These are phyloP conservation scores for Scomber colias DNA, from an alignment of 2,113 vertebrate species.

Conservation along the genomic window DNA sequence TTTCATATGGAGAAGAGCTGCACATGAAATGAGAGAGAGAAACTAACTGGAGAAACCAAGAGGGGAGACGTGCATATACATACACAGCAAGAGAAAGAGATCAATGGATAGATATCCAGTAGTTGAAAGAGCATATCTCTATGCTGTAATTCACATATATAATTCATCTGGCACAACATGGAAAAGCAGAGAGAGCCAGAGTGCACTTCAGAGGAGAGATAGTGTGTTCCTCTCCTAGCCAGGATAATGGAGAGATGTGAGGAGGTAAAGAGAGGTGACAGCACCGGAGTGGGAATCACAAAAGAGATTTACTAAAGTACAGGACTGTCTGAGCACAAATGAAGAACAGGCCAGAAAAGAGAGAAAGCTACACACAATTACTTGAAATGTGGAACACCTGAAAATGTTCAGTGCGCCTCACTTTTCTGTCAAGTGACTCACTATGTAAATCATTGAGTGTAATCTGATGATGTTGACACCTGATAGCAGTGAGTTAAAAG, in stretches of 20 bases:
- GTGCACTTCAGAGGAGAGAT: conserved; percentile 48
- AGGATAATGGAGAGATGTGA: conserved; percentile 15
- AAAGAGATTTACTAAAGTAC: conserved; percentile 3
- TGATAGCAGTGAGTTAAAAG: conserved; percentile 11
- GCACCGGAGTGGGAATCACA: conserved; percentile 17
- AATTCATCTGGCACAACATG: conserved; percentile 57
- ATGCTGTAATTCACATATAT: conserved; percentile 63
- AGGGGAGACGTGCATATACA: conserved; percentile 7
- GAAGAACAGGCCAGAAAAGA: background rate
- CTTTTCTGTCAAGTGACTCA: background rate
- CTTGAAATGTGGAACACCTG: background rate
- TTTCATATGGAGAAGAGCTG: conserved; percentile 3
- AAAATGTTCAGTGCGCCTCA: background rate
- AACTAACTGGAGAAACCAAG: conserved; percentile 1
- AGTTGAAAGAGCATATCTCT: conserved; percentile 65
- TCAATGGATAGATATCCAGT: conserved; percentile 44
- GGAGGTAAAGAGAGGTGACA: conserved; percentile 26
- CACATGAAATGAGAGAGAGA: conserved; percentile 14
- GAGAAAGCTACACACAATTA: background rate
- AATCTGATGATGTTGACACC: background rate
- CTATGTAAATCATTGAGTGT: conserved; percentile 1
- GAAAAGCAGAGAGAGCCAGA: conserved; percentile 24
- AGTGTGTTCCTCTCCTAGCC: conserved; percentile 31
- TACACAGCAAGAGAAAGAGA: conserved; percentile 27
- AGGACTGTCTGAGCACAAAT: conserved; percentile 10